Conservation (phyloP, 1,140 invertebrate species). For the Drosophila rhopaloa region DNA sequence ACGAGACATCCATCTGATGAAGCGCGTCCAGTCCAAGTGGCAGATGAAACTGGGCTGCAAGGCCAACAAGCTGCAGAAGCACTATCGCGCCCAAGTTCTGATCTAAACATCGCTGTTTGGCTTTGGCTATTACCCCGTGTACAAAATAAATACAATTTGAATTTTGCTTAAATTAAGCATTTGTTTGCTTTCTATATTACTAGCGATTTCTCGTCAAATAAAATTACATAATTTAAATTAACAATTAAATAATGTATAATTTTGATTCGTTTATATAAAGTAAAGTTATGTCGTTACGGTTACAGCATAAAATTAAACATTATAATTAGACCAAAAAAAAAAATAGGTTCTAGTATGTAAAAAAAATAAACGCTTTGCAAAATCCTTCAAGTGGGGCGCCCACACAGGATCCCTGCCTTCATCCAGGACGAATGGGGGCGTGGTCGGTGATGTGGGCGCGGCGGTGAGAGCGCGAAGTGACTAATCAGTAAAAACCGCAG, state of each 20-base stretch:
- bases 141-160: constrained; percentile 31
- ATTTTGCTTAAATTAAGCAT: constrained; percentile 64
- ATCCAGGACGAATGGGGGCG: constrained; percentile 15
- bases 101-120: constrained; percentile 86
- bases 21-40: constrained; percentile 91
- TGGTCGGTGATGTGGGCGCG: constrained; percentile 31
- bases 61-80: constrained; percentile 93
- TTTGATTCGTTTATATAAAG: constrained; percentile 71
- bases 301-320: constrained; percentile 60
- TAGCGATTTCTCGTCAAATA: constrained; percentile 62
- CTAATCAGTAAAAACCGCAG: constrained; percentile 13
- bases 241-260: constrained; percentile 79
- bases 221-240: constrained; percentile 78
- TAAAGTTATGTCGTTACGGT: constrained; percentile 70
- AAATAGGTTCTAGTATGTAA: constrained; percentile 53
- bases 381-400: constrained; percentile 19
- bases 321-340: constrained; percentile 73
- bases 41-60: constrained; percentile 91
- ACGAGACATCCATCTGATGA: constrained; percentile 93
- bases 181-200: constrained; percentile 57
- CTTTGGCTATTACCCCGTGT: neutral
- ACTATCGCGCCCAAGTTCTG: constrained; percentile 92
- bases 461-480: constrained; percentile 42
- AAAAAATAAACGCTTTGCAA: constrained; percentile 54
- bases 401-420: constrained; percentile 6